Base-by-base conservation (phyloP, 2,888 invertebrate genomes). In the Halictus quadricinctus region DNA sequence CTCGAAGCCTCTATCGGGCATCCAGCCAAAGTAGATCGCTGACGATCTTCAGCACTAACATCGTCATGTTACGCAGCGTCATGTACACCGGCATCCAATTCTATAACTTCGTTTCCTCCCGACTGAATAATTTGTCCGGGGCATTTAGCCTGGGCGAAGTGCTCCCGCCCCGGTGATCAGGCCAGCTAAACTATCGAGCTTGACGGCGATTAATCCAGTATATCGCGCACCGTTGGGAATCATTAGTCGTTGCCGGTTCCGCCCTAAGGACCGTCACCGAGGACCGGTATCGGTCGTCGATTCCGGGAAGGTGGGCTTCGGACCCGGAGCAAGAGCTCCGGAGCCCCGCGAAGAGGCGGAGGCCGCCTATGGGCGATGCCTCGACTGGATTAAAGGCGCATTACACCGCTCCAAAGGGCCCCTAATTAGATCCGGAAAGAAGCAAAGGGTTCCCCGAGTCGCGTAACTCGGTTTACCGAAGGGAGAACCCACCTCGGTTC, bases 341-440 rank as follows among this genome's bases (percentile, higher is more conserved):
- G 79, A 88, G 88, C 10, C 85, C 89, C 87, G 88, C 84, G 84
- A 83, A 87, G 81, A 80, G 76, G 64, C 43, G 76, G 76, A 29
- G 75, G 79, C 73, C 73, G 89, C 83, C 89, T 90, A 90, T 87
- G 86, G 89, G 86, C 87, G 88, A 90, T 89, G 86, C 88, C 87
- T 88, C 87, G 85, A 91, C 90, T 89, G 93, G 93, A 93, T 93
- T 93, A 93, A 93, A 93, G 93, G 92, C 92, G 92, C 92, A 92
- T 93, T 93, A 93, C 92, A 91, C 88, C 88, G 92, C 92, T 92
- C 92, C 92, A 92, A 93, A 93, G 92, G 92, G 91, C 90, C 88
- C 90, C 92, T 94, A 93, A 94, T 94, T 94, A 94, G 93, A 94
- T 94, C 93, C 90, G 92, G 92, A 94, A 94, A 94, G 94, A 94